phyloP scores from a whole-genome alignment of 1,140 invertebrate species.

The Philopotamus ludificatus region DNA sequence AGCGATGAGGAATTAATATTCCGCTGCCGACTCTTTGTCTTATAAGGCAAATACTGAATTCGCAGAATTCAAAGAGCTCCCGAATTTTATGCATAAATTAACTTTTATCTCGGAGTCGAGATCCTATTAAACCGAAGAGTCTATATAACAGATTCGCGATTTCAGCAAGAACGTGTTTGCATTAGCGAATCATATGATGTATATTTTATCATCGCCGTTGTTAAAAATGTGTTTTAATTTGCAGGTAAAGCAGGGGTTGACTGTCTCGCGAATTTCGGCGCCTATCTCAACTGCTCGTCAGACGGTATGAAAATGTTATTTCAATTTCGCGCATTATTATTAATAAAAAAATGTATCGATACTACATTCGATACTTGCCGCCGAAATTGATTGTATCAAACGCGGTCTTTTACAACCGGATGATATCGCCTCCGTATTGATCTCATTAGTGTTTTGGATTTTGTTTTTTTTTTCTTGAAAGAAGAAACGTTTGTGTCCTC shows the following conservation, averaged over 20 bases:
- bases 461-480: no score
- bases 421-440: no score
- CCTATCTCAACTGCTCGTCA: slow-evolving; percentile 21
- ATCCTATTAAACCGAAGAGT: not conserved
- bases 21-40: slow-evolving; percentile 16
- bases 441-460: no score
- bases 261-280: slow-evolving; percentile 33
- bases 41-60: slow-evolving; percentile 1
- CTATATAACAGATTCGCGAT: slow-evolving; percentile 7
- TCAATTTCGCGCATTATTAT: not conserved
- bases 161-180: not conserved
- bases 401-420: no score
- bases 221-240: slow-evolving; percentile 25
- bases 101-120: slow-evolving; percentile 1
- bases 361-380: no score
- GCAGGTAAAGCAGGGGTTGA: slow-evolving; percentile 36
- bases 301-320: slow-evolving; percentile 27
- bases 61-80: not conserved
- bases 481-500: no score
- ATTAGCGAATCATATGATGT: not conserved
- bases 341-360: no score
- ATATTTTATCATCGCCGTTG: not conserved
- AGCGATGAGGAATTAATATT: slow-evolving; percentile 24
- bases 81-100: slow-evolving; percentile 28
- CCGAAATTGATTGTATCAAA: no score